phyloP scores from a whole-genome alignment of 2,888 invertebrate genomes.

The Thera britannica region DNA sequence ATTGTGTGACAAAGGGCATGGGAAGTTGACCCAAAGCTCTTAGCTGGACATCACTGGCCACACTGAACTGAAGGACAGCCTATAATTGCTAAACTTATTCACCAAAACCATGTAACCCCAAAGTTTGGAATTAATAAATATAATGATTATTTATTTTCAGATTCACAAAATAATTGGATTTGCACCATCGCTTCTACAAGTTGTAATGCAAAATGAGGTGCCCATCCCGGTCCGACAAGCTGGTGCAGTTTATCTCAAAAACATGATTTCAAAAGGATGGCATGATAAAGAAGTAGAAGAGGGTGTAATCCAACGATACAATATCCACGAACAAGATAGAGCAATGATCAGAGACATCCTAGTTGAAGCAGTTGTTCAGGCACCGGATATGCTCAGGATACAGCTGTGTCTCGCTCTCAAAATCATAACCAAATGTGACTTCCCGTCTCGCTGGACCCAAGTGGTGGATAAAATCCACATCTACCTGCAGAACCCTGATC shows the following conservation, averaged over 20 bases:
- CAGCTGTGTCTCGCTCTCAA: conserved; percentile 97
- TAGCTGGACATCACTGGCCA: no score
- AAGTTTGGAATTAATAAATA: no score
- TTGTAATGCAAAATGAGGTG: conserved; percentile 95
- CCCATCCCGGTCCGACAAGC: conserved; percentile 97
- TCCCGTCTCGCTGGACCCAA: conserved; percentile 97
- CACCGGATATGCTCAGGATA: conserved; percentile 95
- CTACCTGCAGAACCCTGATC: conserved; percentile 96
- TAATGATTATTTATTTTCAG: conserved; percentile 54
- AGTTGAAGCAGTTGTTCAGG: conserved; percentile 97
- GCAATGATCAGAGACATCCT: conserved; percentile 96
- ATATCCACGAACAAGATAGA: conserved; percentile 98
- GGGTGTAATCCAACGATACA: conserved; percentile 89
- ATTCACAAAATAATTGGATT: conserved; percentile 94
- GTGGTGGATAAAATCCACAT: conserved; percentile 97
- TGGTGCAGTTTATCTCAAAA: conserved; percentile 98
- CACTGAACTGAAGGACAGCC: no score
- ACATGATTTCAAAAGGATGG: conserved; percentile 95
- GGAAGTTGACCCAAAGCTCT: no score
- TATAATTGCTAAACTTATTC: no score
- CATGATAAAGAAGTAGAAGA: conserved; percentile 91
- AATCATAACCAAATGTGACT: conserved; percentile 97
- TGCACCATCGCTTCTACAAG: conserved; percentile 95
- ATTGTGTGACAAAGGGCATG: no score
- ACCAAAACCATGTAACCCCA: no score